These are phyloP conservation scores for Prionailurus viverrinus DNA, from an alignment of 2,113 vertebrate species.

Conservation along the genomic window DNA sequence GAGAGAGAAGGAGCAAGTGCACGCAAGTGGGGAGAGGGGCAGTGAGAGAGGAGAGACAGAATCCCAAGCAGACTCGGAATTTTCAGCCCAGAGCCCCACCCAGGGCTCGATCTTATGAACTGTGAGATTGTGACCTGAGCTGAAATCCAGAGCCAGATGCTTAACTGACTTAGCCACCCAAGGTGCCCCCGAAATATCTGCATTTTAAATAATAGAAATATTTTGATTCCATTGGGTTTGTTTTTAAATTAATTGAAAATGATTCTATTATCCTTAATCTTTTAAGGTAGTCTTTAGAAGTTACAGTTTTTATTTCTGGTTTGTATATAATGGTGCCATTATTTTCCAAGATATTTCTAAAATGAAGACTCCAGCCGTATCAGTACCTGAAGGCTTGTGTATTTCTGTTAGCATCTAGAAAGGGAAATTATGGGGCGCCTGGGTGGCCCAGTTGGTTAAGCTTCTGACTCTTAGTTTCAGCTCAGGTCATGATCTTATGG, in stretches of 20 bases:
- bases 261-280: background rate
- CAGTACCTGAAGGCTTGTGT: background rate
- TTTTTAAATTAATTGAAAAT: conserved; percentile 23
- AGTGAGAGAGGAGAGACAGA: too few species aligned
- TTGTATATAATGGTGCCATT: background rate
- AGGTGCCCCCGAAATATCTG: background rate
- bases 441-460: too few species aligned
- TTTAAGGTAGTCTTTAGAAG: background rate
- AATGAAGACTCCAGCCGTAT: background rate
- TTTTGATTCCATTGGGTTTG: background rate
- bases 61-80: too few species aligned
- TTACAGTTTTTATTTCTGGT: conserved; percentile 24
- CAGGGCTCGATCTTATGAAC: too few species aligned
- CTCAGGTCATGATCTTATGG: too few species aligned
- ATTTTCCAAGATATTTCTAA: conserved; percentile 3
- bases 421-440: background rate
- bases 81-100: too few species aligned
- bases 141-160: too few species aligned
- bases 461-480: too few species aligned
- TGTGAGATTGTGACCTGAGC: too few species aligned
- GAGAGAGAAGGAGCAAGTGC: too few species aligned
- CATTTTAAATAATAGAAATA: conserved; percentile 16
- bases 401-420: background rate
- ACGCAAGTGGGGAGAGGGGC: too few species aligned
- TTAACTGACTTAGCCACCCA: too few species aligned